Evolutionary conservation across 1,140 invertebrate genomes (phyloP).

Genomic region (Pteromalus puparum): DNA sequence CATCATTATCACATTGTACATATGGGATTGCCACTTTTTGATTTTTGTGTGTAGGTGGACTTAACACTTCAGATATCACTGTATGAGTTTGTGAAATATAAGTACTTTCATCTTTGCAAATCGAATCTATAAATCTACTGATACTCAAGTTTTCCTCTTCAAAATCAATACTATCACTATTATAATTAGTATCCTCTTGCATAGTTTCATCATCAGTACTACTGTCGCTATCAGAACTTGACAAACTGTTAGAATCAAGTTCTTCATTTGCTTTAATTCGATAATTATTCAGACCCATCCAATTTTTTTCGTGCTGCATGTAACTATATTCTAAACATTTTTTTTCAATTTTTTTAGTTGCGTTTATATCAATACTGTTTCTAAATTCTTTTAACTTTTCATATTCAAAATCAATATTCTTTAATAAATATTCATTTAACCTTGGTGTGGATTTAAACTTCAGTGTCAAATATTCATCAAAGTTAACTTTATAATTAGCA

Average conservation of each 20-base stretch:
- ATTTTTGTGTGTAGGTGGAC: neutral
- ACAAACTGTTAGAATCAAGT: neutral
- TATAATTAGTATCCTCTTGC: neutral
- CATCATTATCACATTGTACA: no score
- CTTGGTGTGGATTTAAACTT: neutral
- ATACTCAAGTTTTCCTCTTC: neutral
- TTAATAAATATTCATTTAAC: neutral
- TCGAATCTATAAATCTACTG: neutral
- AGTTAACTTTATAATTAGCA: neutral
- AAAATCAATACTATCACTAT: neutral
- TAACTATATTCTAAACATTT: neutral
- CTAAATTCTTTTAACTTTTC: neutral
- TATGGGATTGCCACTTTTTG: neutral
- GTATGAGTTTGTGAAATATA: neutral
- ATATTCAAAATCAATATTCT: neutral
- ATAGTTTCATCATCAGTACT: neutral
- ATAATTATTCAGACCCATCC: constrained; percentile 5
- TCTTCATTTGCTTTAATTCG: neutral
- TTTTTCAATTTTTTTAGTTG: neutral
- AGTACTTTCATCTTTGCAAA: constrained; percentile 1
- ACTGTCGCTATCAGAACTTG: neutral
- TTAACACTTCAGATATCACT: neutral
- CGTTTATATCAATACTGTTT: neutral
- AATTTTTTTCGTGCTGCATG: neutral
- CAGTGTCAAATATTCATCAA: neutral